Evolutionary conservation across 1,140 invertebrate species (phyloP).

Genomic region (Spodoptera frugiperda): DNA sequence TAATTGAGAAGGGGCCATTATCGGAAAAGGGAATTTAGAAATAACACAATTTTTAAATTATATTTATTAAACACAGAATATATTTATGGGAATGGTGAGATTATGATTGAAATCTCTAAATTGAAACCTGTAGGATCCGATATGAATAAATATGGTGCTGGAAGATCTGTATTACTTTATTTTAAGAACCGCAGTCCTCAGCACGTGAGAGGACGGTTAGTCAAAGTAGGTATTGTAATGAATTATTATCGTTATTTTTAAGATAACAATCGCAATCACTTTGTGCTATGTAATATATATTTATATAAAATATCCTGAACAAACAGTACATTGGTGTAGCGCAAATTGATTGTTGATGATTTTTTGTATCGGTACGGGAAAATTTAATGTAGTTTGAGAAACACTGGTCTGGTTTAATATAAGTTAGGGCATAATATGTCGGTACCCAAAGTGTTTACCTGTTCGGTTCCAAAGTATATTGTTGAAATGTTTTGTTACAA

Average conservation of each 20-base stretch:
- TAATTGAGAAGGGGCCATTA: conserved; percentile 76
- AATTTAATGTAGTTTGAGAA: conserved; percentile 76
- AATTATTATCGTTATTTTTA: conserved; percentile 57
- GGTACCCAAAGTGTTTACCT: conserved; percentile 81
- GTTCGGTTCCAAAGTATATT: conserved; percentile 84
- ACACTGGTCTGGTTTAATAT: conserved; percentile 78
- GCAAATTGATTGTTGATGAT: conserved; percentile 48
- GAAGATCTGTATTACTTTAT: conserved; percentile 78
- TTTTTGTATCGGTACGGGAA: conserved; percentile 55
- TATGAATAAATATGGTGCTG: conserved; percentile 77
- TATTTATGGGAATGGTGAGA: conserved; percentile 39
- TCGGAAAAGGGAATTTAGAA: conserved; percentile 51
- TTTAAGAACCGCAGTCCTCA: conserved; percentile 54
- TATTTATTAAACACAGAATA: conserved; percentile 35
- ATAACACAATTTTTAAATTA: conserved; percentile 26
- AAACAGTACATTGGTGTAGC: conserved; percentile 52
- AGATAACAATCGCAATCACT: conserved; percentile 51
- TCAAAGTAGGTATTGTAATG: conserved; percentile 57
- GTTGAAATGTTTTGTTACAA: conserved; percentile 85
- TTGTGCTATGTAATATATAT: conserved; percentile 50
- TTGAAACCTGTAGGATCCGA: conserved; percentile 56
- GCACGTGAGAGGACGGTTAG: conserved; percentile 52
- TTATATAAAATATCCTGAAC: conserved; percentile 47
- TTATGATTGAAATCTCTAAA: conserved; percentile 42
- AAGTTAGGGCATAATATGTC: conserved; percentile 82